Evolutionary conservation across 2,888 invertebrate species (phyloP).

Genomic region (Sussaba pulchella): DNA sequence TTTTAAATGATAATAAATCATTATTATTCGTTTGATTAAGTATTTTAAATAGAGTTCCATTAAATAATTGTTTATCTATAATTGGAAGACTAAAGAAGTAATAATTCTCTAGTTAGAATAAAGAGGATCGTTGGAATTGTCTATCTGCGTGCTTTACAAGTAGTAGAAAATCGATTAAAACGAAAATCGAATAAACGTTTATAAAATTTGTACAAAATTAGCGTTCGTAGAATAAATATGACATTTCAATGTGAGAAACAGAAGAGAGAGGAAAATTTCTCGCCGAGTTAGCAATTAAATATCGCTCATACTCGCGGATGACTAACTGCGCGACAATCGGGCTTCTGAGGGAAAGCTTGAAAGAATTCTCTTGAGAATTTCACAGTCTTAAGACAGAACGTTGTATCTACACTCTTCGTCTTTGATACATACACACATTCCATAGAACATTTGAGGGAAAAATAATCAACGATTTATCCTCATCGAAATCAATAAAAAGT

Average conservation of each 20-base stretch:
- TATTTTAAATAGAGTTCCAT: too few relatives aligned
- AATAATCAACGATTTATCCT: neutral
- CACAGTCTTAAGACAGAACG: conserved; percentile 2
- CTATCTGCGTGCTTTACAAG: neutral
- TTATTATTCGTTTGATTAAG: too few relatives aligned
- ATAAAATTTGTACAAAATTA: conserved; percentile 70
- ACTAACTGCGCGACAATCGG: conserved; percentile 23
- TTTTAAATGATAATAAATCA: too few relatives aligned
- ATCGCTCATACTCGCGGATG: conserved; percentile 42
- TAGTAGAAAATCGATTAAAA: conserved; percentile 7
- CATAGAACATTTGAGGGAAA: conserved; percentile 33
- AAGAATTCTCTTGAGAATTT: conserved; percentile 33
- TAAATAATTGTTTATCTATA: too few relatives aligned
- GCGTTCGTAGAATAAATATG: conserved; percentile 42
- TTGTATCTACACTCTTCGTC: conserved; percentile 14
- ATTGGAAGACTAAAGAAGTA: conserved; percentile 56
- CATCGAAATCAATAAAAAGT: conserved; percentile 33
- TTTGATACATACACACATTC: conserved; percentile 24
- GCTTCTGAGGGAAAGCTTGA: conserved; percentile 32
- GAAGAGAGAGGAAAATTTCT: conserved; percentile 13
- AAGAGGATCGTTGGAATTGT: conserved; percentile 12
- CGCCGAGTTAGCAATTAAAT: conserved; percentile 26
- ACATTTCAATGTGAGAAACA: conserved; percentile 38
- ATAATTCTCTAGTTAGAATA: conserved; percentile 32
- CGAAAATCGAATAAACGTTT: conserved; percentile 41